phyloP scores from a whole-genome alignment of 1,140 invertebrate genomes.

The Hermatobates lingyangjiaoensis region DNA sequence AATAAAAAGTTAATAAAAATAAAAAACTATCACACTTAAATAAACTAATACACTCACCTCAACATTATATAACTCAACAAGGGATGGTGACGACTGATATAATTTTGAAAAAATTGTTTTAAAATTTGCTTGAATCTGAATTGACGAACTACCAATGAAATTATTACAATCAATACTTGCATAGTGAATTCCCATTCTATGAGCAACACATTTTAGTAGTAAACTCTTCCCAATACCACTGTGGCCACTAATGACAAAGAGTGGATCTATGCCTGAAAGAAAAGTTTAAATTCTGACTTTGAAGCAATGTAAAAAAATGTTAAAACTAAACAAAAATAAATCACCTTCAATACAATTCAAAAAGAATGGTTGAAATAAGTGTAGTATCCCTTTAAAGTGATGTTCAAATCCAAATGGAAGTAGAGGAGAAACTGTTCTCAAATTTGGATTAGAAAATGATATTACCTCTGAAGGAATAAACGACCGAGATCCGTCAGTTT shows the following conservation, averaged over 20 bases:
- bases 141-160: not conserved
- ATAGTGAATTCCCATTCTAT: slow-evolving; percentile 6
- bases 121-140: slow-evolving; percentile 5
- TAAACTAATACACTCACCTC: slow-evolving; percentile 2
- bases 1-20: not conserved
- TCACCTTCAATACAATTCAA: no score
- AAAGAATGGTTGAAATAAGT: no score
- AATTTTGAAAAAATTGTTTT: slow-evolving; percentile 1
- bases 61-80: slow-evolving; percentile 6
- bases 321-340: no score
- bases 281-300: no score
- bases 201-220: not conserved
- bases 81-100: not conserved
- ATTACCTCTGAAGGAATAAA: no score
- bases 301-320: no score
- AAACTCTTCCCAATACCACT: slow-evolving; percentile 10
- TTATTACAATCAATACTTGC: slow-evolving; percentile 6
- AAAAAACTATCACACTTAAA: not conserved
- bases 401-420: no score
- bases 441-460: no score
- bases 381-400: no score
- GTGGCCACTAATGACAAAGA: slow-evolving; percentile 3
- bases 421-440: no score
- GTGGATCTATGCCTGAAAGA: slow-evolving; percentile 5
- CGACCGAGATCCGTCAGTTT: no score